Evolutionary conservation across 2,113 vertebrate genomes (phyloP).

Genomic region (Barnardius zonarius): DNA sequence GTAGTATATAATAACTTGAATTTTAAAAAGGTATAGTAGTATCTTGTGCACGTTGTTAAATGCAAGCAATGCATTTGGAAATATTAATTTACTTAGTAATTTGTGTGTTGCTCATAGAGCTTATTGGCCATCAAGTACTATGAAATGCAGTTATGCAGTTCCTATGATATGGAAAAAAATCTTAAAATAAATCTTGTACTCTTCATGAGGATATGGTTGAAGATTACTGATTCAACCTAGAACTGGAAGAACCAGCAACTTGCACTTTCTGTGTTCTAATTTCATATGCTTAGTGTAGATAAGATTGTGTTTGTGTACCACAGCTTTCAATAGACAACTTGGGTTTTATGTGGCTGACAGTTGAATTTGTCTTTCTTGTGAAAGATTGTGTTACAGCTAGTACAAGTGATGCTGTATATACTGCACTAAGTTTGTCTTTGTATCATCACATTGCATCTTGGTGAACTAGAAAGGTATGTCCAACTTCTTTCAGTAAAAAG

Average conservation of each 20-base stretch:
- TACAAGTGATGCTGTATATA: neutral
- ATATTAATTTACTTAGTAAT: neutral
- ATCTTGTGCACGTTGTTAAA: neutral
- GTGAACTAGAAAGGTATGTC: neutral
- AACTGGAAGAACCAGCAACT: neutral
- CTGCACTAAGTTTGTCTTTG: neutral
- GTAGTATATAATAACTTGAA: neutral
- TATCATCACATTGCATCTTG: neutral
- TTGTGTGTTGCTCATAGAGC: neutral
- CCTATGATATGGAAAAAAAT: neutral
- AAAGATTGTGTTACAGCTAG: neutral
- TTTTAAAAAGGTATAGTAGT: neutral
- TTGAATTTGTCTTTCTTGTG: neutral
- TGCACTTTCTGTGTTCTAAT: neutral
- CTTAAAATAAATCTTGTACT: neutral
- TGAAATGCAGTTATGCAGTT: neutral
- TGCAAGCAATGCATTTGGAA: neutral
- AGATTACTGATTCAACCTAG: neutral
- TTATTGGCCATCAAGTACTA: neutral
- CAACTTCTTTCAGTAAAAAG: neutral
- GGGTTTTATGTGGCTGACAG: neutral
- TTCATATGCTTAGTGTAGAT: neutral
- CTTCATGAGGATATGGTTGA: neutral
- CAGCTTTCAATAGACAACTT: neutral
- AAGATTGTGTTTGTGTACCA: neutral